Evolutionary conservation across 64 coral and sea anemone species (phyloP).

Genomic region (Anthopleura sola): DNA sequence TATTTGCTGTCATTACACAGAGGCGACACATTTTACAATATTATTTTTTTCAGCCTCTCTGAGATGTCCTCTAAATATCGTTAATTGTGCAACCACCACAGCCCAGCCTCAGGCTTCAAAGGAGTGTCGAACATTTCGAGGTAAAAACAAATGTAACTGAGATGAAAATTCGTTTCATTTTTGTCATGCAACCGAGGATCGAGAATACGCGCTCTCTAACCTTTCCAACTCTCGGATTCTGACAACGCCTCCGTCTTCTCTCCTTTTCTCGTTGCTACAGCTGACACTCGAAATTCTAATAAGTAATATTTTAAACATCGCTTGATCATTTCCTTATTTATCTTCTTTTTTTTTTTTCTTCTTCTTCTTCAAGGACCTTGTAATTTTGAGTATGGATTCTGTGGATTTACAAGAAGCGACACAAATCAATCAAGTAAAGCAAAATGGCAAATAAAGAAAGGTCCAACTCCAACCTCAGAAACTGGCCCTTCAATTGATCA

Average conservation of each 20-base stretch:
- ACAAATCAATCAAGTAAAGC: neutral
- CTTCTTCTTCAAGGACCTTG: constrained; percentile 3
- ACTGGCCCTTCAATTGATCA: neutral
- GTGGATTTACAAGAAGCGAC: constrained; percentile 19
- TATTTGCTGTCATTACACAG: too few species aligned
- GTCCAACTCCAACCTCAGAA: constrained; percentile 25
- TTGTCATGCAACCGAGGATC: neutral
- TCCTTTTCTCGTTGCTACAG: too few species aligned
- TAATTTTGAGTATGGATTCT: constrained; percentile 36
- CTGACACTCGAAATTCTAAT: too few species aligned
- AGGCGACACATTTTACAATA: too few species aligned
- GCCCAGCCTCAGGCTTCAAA: neutral
- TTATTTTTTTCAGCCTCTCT: constrained; percentile 13
- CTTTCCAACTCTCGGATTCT: neutral
- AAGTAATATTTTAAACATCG: neutral
- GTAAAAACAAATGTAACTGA: neutral
- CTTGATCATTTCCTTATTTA: neutral
- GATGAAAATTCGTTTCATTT: neutral
- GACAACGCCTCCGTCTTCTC: neutral
- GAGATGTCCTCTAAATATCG: neutral
- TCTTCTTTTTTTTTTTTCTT: neutral
- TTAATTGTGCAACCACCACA: neutral
- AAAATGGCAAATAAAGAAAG: constrained; percentile 29
- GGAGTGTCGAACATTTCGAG: neutral
- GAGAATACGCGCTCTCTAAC: neutral